Conservation (phyloP, 2,888 invertebrate species). For the Caenorhabditis japonica region DNA sequence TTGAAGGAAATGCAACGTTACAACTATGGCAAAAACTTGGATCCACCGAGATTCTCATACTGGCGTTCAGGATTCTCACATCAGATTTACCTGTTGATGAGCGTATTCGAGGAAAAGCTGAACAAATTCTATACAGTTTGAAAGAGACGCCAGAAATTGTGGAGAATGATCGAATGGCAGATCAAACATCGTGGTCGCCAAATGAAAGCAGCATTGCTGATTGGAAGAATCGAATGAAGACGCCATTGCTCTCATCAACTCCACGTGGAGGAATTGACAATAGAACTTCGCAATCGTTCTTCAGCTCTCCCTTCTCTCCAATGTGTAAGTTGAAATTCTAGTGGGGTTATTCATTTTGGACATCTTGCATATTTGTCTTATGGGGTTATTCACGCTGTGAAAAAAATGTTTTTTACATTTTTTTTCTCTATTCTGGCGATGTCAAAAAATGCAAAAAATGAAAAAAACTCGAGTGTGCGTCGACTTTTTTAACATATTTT, state of each 20-base stretch:
- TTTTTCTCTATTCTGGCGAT: too few relatives aligned
- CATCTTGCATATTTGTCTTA: not conserved
- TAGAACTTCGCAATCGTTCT: slow-evolving; percentile 8
- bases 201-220: slow-evolving; percentile 65
- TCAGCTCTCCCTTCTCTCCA: slow-evolving; percentile 50
- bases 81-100: slow-evolving; percentile 53
- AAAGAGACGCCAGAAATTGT: slow-evolving; percentile 55
- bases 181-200: slow-evolving; percentile 54
- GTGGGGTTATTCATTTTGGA: too few relatives aligned
- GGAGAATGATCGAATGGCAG: slow-evolving; percentile 26
- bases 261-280: slow-evolving; percentile 38
- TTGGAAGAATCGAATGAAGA: slow-evolving; percentile 57
- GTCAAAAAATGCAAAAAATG: too few relatives aligned
- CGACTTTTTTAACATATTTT: too few relatives aligned
- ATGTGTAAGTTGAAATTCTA: slow-evolving; percentile 19
- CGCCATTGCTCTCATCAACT: slow-evolving; percentile 64
- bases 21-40: slow-evolving; percentile 83
- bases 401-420: too few relatives aligned
- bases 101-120: slow-evolving; percentile 54
- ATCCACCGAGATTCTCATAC: slow-evolving; percentile 68
- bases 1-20: slow-evolving; percentile 83
- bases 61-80: slow-evolving; percentile 52
- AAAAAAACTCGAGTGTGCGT: too few relatives aligned
- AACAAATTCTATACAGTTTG: slow-evolving; percentile 52
- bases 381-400: too few relatives aligned